Conservation (phyloP, 2,113 vertebrate species). For the Urocitellus parryii region DNA sequence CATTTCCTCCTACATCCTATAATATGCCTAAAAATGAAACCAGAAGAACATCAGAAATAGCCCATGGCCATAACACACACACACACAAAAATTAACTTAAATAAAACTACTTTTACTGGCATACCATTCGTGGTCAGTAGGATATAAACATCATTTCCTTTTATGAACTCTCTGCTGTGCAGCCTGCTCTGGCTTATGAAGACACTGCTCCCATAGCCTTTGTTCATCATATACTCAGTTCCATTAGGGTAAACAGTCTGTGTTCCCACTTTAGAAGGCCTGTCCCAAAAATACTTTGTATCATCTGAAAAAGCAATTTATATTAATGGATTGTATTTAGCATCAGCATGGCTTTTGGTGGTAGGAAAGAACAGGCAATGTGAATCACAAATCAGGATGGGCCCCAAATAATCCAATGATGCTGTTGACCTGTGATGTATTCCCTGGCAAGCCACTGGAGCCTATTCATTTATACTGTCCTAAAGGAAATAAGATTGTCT, state of each 20-base stretch:
- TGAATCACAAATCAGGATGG: conserved; percentile 46
- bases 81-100: not conserved
- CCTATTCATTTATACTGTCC: not conserved
- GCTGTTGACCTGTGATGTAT: conserved; percentile 33
- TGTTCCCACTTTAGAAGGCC: conserved; percentile 90
- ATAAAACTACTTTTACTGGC: conserved; percentile 37
- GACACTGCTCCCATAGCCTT: conserved; percentile 84
- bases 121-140: conserved; percentile 92
- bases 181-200: conserved; percentile 91
- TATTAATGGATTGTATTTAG: conserved; percentile 17
- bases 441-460: not conserved
- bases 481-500: not conserved
- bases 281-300: conserved; percentile 88
- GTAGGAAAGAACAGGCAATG: conserved; percentile 10
- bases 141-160: conserved; percentile 90
- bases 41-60: conserved; percentile 10
- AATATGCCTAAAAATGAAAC: not conserved
- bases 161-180: conserved; percentile 91
- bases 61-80: not conserved
- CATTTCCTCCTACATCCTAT: conserved; percentile 42
- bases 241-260: conserved; percentile 87
- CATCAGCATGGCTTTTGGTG: conserved; percentile 17
- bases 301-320: conserved; percentile 73
- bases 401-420: conserved; percentile 41
- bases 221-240: conserved; percentile 87